Evolutionary conservation across 2,888 invertebrate species (phyloP), one percentile per base, ranked within the genome.

Genomic region (Rhingia campestris): DNA sequence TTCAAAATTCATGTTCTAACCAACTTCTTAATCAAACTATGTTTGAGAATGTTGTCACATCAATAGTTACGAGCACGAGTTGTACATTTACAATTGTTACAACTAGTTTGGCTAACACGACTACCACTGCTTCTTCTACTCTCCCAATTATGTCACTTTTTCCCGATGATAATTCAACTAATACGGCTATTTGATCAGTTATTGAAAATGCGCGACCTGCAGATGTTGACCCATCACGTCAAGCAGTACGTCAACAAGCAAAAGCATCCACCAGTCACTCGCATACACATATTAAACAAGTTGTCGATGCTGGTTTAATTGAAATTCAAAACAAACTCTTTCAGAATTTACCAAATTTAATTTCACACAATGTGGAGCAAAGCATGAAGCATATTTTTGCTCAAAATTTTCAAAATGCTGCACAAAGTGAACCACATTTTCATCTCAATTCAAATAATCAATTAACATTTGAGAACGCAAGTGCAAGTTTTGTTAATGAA

Each of bases 231-330:
- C n/a, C n/a, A n/a, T n/a, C n/a, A n/a, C n/a, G n/a, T n/a, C 6
- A 14, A 0, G 14, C 47, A 10, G 6, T 3, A 6, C 3, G 1
- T 32, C n/a, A 12, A 12, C 9, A 53, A 2, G 12, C 6, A 3
- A 30, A 51, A n/a, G n/a, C 32, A 3, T 33, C 53, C n/a, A 12
- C 7, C 35, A 12, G 53, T 35, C 53, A 53, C 35, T 35, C 35
- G n/a, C 35, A 53, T 35, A n/a, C 53, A 4, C 53, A 53, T 12
- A 53, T 53, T 22, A 35, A 53, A 12, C 22, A 30, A 30, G 32
- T 51, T 2, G 49, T 51, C 22, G 49, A 51, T 6, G 22, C 32
- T 51, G 12, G 53, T 53, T 10, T 53, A 33, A 33, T n/a, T 0
- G 33, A 53, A 5, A 33, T 53, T n/a, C n/a, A n/a, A n/a, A n/a